Base-by-base conservation (phyloP, 64 coral and sea anemone genomes). In the Cladopsammia gracilis region DNA sequence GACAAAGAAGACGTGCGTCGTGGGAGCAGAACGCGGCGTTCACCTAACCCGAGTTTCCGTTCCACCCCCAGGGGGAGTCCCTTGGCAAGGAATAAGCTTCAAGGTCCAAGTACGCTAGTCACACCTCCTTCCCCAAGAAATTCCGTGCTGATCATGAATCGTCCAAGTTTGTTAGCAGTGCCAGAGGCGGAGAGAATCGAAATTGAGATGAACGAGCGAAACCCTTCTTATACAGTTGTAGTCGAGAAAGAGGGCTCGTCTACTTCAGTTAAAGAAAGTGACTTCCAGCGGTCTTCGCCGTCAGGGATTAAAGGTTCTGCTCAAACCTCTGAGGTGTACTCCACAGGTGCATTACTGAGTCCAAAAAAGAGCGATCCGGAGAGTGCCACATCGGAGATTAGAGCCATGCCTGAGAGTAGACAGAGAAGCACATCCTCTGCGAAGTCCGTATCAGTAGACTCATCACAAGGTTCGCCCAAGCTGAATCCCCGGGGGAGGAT, bases 391-490 rank as follows among this genome's bases (percentile, higher is more conserved):
- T 7, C 72, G n/a, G 25, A 25, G 14, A 26, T 54, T 15, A 59
- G 43, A 70, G 65, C 59, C 48, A 48, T 82, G 10, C 70, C 91
- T 20, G 48, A 12, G 4, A 26, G 14, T 58, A 87, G 62, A 22
- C 86, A 94, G 64, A 91, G 58, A 23, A 86, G 88, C 0, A 74
- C 87, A 16, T 77, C 64, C 48, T 89, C 87, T 15, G 70, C 88
- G 7, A 57, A 91, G 5, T 98, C 96, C 5, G 20, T 98, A 64
- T 98, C 96, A 25, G 43, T 89, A 4, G 96, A 98, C 5, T 91
- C 96, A 1, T 79, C 82, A 13, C 69, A 85, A 48, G 92, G 92
- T 2, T 98, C 96, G 4, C 96, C 96, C 52, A 62, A 75, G 13
- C 25, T 54, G 24, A 94, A 82, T 64, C 76, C 85, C 5, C 86